These are phyloP conservation scores for Hyles lineata DNA, from an alignment of 2,888 invertebrate genomes.

Conservation along the genomic window DNA sequence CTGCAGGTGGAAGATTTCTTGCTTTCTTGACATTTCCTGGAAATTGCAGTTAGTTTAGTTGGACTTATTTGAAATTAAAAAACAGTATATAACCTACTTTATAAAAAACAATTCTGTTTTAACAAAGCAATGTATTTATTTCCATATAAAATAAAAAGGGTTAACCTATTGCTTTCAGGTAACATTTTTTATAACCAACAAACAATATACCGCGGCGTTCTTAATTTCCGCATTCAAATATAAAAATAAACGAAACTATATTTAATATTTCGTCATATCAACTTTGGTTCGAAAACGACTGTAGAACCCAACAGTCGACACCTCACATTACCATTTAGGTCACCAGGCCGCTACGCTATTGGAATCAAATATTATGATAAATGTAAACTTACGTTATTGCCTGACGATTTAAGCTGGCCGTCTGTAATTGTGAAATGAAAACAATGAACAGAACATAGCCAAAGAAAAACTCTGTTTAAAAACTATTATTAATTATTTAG, in stretches of 20 bases:
- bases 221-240: too few species aligned
- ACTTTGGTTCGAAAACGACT: neutral
- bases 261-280: neutral
- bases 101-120: too few species aligned
- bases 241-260: neutral
- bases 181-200: too few species aligned
- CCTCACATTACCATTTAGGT: neutral
- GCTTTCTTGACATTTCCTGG: neutral
- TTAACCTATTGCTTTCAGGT: too few species aligned
- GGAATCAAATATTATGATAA: neutral
- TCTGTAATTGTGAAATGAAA: slow-evolving; percentile 5
- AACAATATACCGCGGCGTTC: too few species aligned
- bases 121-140: too few species aligned
- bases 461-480: too few species aligned
- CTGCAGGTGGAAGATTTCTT: neutral
- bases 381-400: slow-evolving; percentile 7
- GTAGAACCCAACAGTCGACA: neutral
- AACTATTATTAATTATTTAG: too few species aligned
- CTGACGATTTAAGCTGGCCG: neutral
- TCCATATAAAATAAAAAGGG: too few species aligned
- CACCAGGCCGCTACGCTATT: neutral
- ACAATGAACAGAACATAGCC: neutral
- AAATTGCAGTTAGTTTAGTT: neutral
- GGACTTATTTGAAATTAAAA: too few species aligned
- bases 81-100: too few species aligned